Conservation (phyloP, 1,140 invertebrate genomes). For the Catajapyx aquilonaris region DNA sequence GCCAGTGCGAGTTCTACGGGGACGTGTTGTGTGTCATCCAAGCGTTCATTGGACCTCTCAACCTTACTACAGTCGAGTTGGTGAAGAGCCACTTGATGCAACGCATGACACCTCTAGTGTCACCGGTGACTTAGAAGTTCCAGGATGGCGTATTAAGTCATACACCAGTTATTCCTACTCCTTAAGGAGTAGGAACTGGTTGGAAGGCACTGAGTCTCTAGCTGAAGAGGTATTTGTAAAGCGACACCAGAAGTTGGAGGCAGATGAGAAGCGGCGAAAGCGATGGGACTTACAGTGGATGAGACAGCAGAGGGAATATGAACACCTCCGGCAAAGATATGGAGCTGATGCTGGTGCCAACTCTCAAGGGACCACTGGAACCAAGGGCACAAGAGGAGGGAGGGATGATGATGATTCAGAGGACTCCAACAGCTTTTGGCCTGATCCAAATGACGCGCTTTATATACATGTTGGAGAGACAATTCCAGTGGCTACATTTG, state of each 20-base stretch:
- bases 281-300: slow-evolving; percentile 68
- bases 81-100: too few species aligned
- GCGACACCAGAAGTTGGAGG: slow-evolving; percentile 58
- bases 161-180: slow-evolving; percentile 43
- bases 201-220: slow-evolving; percentile 62
- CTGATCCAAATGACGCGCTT: slow-evolving; percentile 36
- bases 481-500: slow-evolving; percentile 51
- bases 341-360: slow-evolving; percentile 24
- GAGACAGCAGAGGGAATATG: slow-evolving; percentile 55
- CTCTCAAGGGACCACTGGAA: slow-evolving; percentile 23
- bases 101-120: too few species aligned
- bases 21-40: background rate
- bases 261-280: slow-evolving; percentile 59
- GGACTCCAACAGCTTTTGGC: slow-evolving; percentile 31
- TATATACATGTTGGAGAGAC: slow-evolving; percentile 40
- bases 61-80: too few species aligned
- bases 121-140: too few species aligned
- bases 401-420: slow-evolving; percentile 16
- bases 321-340: slow-evolving; percentile 38
- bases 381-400: slow-evolving; percentile 20
- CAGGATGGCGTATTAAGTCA: slow-evolving; percentile 40
- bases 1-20: background rate
- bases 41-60: too few species aligned
- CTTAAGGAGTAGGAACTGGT: too few species aligned
- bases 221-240: slow-evolving; percentile 66